A percentile compares a stretch with the other conserved stretches of the same genome.
Conservation (phyloP, 2,113 vertebrate species). For the Lophius piscatorius region DNA sequence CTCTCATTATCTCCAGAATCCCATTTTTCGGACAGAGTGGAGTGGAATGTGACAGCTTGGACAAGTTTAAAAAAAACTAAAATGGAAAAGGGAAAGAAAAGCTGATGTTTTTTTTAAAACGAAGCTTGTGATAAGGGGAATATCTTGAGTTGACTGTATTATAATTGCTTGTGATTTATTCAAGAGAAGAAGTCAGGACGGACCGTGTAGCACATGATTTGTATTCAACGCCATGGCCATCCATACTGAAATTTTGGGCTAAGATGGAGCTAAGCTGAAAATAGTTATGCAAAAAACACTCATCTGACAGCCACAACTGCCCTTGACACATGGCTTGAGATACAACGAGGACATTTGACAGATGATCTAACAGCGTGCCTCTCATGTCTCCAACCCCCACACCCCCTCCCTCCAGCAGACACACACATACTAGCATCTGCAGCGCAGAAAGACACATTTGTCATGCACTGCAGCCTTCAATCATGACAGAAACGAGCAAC, state of each 20-base stretch:
- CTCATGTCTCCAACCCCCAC: neutral
- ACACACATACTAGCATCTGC: constrained; percentile 33
- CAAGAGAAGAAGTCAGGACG: constrained; percentile 24
- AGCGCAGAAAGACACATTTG: constrained; percentile 25
- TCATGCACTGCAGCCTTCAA: constrained; percentile 21
- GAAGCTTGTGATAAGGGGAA: constrained; percentile 16
- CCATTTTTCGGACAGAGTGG: constrained; percentile 14
- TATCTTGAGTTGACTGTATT: constrained; percentile 35
- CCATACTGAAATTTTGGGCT: constrained; percentile 25
- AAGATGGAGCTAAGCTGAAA: constrained; percentile 36
- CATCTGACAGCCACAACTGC: constrained; percentile 10
- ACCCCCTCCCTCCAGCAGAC: neutral
- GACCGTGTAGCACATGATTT: constrained; percentile 39
- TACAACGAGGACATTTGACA: constrained; percentile 46
- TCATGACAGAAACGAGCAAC: constrained; percentile 3
- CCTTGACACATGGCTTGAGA: constrained; percentile 47
- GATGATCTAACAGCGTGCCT: constrained; percentile 32
- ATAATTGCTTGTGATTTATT: constrained; percentile 54
- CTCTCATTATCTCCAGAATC: constrained; percentile 42
- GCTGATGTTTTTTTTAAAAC: constrained; percentile 1
- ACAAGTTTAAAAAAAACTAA: neutral
- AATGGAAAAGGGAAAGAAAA: neutral
- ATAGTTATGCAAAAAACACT: constrained; percentile 14
- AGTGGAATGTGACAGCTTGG: neutral
- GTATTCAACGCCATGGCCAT: constrained; percentile 49